Percentiles rank a stretch among this genome's conserved stretches.
phyloP scores from a whole-genome alignment of 2,888 invertebrate genomes.

The Falcaria lacertinaria region DNA sequence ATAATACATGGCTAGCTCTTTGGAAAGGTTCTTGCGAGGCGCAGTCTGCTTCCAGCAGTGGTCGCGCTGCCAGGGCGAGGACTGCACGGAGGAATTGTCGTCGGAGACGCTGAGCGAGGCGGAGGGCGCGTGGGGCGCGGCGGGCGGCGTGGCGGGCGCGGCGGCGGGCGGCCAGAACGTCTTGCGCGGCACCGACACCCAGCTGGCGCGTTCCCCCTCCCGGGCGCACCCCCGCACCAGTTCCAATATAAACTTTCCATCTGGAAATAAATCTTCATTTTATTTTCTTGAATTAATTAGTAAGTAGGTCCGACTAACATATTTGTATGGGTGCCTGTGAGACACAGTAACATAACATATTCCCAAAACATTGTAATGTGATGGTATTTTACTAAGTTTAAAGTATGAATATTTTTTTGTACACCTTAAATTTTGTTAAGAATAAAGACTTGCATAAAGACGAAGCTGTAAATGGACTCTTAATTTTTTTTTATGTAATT shows the following conservation, averaged over 20 bases:
- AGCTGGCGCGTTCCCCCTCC: conserved; percentile 88
- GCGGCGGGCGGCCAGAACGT: conserved; percentile 92
- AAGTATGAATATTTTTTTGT: too few species aligned
- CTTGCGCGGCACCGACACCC: conserved; percentile 94
- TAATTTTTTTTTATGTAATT: too few species aligned
- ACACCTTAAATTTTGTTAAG: too few species aligned
- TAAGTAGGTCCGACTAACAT: neutral
- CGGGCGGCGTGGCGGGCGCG: conserved; percentile 72
- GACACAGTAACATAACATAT: too few species aligned
- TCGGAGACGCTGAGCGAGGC: conserved; percentile 93
- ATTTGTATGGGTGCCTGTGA: neutral
- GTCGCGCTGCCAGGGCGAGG: conserved; percentile 94
- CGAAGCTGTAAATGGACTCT: too few species aligned
- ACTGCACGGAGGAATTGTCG: conserved; percentile 94
- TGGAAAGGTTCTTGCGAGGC: conserved; percentile 86
- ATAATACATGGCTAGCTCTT: conserved; percentile 86
- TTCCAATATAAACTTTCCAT: conserved; percentile 95
- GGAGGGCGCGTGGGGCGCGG: conserved; percentile 82
- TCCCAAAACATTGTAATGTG: too few species aligned
- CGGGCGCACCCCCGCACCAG: conserved; percentile 81
- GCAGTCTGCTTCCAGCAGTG: conserved; percentile 92
- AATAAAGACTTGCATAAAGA: too few species aligned
- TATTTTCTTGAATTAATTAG: neutral
- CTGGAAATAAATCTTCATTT: conserved; percentile 58
- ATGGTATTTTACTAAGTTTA: too few species aligned